phyloP scores from a whole-genome alignment of 2,113 vertebrate species.

The Otocyon megalotis region DNA sequence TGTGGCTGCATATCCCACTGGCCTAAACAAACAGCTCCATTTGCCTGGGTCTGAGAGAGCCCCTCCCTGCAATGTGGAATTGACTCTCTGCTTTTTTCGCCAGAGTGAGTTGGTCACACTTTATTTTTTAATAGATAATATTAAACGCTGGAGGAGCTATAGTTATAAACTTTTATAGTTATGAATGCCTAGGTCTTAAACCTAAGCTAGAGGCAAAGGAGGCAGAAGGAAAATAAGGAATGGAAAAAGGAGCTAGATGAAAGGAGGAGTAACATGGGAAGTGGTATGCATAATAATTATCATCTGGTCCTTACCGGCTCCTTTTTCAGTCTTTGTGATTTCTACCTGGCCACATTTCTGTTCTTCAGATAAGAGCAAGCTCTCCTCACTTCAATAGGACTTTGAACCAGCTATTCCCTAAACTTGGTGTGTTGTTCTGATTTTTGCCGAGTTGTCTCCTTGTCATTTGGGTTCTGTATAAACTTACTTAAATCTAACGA shows the following conservation, averaged over 20 bases:
- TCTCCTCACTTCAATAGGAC: background rate
- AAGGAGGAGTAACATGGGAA: background rate
- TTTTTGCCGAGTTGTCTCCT: background rate
- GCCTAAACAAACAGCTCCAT: background rate
- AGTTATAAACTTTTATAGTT: background rate
- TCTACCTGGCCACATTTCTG: background rate
- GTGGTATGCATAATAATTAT: background rate
- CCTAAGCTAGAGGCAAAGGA: background rate
- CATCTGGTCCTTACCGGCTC: background rate
- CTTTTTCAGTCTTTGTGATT: background rate
- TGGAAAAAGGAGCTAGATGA: background rate
- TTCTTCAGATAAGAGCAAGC: background rate
- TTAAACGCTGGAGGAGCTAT: conserved; percentile 8
- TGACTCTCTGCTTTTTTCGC: background rate
- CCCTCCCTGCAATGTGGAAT: background rate
- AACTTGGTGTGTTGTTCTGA: background rate
- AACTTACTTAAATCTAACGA: background rate
- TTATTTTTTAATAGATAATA: background rate
- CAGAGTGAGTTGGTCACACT: background rate
- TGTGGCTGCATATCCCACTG: background rate
- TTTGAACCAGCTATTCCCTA: background rate
- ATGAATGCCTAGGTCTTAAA: conserved; percentile 33
- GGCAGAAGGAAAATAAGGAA: background rate
- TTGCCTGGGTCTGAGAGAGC: background rate
- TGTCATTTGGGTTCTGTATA: background rate